Conservation (phyloP, 2,113 vertebrate genomes). For the Nyctibius bracteatus region DNA sequence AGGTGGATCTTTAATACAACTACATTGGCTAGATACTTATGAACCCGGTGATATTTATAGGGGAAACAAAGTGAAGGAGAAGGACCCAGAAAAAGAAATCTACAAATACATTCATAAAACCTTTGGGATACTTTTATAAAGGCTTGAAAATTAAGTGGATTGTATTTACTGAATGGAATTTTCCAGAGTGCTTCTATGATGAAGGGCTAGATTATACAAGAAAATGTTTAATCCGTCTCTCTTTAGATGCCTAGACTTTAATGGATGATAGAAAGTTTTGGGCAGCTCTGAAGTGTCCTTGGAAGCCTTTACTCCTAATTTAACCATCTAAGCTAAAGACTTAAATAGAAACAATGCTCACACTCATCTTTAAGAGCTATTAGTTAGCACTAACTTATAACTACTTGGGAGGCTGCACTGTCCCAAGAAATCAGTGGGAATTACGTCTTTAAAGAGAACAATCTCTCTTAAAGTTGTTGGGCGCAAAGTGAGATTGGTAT, state of each 20-base stretch:
- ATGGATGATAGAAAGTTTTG: not conserved
- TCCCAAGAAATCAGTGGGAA: not conserved
- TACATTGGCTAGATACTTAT: conserved; percentile 29
- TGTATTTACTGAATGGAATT: not conserved
- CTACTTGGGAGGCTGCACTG: not conserved
- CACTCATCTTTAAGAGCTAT: not conserved
- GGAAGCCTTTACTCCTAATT: not conserved
- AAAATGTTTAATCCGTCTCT: not conserved
- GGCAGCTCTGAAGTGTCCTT: not conserved
- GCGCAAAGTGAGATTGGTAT: accelerated
- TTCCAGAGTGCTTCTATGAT: not conserved
- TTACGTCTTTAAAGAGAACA: not conserved
- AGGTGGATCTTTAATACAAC: conserved; percentile 53
- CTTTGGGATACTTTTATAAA: not conserved
- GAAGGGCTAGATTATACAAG: not conserved
- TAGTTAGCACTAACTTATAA: not conserved
- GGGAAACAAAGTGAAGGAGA: conserved; percentile 4
- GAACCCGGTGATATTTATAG: conserved; percentile 9
- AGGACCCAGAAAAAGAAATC: not conserved
- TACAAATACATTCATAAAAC: not conserved
- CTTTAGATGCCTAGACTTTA: not conserved
- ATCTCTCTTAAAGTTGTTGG: not conserved
- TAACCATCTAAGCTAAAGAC: not conserved
- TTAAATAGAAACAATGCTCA: not conserved
- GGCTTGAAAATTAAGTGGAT: not conserved